Percentiles rank a stretch among this genome's conserved stretches.
phyloP scores from a whole-genome alignment of 1,140 invertebrate genomes.

The Oryzaephilus surinamensis region DNA sequence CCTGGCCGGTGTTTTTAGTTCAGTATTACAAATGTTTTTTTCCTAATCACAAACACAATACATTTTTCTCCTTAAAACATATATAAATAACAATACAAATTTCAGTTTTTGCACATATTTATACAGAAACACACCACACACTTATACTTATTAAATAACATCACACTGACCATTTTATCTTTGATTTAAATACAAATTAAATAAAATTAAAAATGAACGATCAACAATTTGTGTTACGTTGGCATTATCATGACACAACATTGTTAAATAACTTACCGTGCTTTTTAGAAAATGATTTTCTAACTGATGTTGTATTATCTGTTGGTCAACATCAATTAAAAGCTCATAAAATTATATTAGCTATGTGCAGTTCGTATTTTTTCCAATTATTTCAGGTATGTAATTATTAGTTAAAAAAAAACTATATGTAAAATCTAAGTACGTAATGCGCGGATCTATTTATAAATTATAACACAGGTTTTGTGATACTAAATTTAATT shows the following conservation, averaged over 20 bases:
- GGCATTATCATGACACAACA: constrained; percentile 71
- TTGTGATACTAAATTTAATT: constrained; percentile 3
- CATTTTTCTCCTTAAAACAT: background rate
- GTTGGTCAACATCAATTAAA: constrained; percentile 64
- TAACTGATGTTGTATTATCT: constrained; percentile 84
- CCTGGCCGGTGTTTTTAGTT: constrained; percentile 23
- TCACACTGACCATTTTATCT: constrained; percentile 13
- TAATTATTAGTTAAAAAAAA: too few species aligned
- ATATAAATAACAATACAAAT: too few species aligned
- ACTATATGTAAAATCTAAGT: constrained; percentile 2
- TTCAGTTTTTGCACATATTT: too few species aligned
- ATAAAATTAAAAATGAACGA: constrained; percentile 35
- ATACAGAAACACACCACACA: too few species aligned
- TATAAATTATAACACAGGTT: too few species aligned
- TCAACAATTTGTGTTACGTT: constrained; percentile 62
- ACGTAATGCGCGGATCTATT: constrained; percentile 4
- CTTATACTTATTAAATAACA: background rate
- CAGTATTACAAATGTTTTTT: constrained; percentile 25
- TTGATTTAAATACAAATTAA: background rate
- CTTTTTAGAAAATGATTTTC: constrained; percentile 68
- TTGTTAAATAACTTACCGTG: constrained; percentile 73
- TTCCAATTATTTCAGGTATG: constrained; percentile 78
- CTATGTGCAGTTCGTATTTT: constrained; percentile 87
- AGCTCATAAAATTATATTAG: constrained; percentile 79
- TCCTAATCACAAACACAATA: constrained; percentile 17